Conservation (phyloP, 2,888 invertebrate genomes). For the Drosophila eohydei region DNA sequence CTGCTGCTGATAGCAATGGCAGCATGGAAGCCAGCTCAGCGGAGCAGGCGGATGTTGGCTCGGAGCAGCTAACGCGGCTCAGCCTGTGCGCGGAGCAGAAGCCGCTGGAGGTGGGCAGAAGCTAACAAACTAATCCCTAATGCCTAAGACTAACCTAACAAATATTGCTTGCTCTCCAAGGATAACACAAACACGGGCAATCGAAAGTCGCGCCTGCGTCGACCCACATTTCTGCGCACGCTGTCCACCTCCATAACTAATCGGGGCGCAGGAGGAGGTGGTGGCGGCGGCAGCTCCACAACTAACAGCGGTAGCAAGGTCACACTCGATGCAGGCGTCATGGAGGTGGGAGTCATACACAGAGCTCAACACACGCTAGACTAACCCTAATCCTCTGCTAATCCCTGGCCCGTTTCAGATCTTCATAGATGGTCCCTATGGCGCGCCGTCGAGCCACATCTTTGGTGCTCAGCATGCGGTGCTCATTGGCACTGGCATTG, state of each 20-base stretch:
- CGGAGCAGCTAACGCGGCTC: slow-evolving; percentile 45
- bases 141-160: slow-evolving; percentile 12
- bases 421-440: slow-evolving; percentile 97
- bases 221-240: slow-evolving; percentile 84
- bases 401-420: slow-evolving; percentile 87
- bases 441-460: slow-evolving; percentile 97
- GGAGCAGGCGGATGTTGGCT: slow-evolving; percentile 84
- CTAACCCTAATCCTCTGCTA: slow-evolving; percentile 9
- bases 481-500: slow-evolving; percentile 97
- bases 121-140: slow-evolving; percentile 4
- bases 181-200: slow-evolving; percentile 67
- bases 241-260: slow-evolving; percentile 82
- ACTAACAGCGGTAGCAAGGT: slow-evolving; percentile 84
- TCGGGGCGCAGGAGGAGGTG: slow-evolving; percentile 59
- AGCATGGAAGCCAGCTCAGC: slow-evolving; percentile 17
- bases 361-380: background rate
- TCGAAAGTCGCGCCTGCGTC: slow-evolving; percentile 83
- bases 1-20: slow-evolving; percentile 79
- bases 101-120: slow-evolving; percentile 90
- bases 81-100: slow-evolving; percentile 86
- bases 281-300: slow-evolving; percentile 81
- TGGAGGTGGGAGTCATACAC: slow-evolving; percentile 84
- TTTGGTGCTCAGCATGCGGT: slow-evolving; percentile 97
- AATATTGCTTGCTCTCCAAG: slow-evolving; percentile 46
- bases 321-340: slow-evolving; percentile 84